Percentiles rank a stretch among this genome's conserved stretches.
These are phyloP conservation scores for Tarsius wallacei DNA, from an alignment of 2,797 vertebrate genomes.

Conservation along the genomic window DNA sequence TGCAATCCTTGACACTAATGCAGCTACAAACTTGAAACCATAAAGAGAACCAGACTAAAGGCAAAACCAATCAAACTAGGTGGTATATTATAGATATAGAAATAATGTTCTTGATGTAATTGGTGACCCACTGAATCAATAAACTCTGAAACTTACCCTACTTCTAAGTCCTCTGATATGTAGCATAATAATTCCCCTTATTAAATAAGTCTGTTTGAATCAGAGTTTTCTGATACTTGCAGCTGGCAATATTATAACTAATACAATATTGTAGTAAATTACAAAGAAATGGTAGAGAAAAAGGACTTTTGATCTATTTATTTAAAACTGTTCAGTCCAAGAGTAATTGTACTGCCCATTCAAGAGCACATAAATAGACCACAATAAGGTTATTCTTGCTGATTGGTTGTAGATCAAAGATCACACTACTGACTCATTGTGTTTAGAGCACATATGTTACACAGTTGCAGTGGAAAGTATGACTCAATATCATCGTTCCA, in stretches of 20 bases:
- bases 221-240: background rate
- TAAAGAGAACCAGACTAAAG: background rate
- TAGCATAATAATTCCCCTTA: background rate
- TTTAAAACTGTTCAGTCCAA: background rate
- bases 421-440: background rate
- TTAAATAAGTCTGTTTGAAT: background rate
- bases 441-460: background rate
- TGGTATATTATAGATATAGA: background rate
- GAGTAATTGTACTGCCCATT: background rate
- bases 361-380: background rate
- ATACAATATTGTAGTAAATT: background rate
- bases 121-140: background rate
- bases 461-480: background rate
- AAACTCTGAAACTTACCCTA: background rate
- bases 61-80: background rate
- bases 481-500: background rate
- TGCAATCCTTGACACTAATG: background rate
- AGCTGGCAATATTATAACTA: background rate
- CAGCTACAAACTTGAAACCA: background rate
- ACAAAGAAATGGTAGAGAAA: background rate
- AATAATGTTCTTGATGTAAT: background rate
- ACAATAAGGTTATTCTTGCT: background rate
- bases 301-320: background rate
- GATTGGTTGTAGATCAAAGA: background rate
- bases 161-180: background rate